Percentiles rank a stretch among this genome's conserved stretches.
Conservation (phyloP, 1,140 invertebrate species). For the Theocolax elegans region DNA sequence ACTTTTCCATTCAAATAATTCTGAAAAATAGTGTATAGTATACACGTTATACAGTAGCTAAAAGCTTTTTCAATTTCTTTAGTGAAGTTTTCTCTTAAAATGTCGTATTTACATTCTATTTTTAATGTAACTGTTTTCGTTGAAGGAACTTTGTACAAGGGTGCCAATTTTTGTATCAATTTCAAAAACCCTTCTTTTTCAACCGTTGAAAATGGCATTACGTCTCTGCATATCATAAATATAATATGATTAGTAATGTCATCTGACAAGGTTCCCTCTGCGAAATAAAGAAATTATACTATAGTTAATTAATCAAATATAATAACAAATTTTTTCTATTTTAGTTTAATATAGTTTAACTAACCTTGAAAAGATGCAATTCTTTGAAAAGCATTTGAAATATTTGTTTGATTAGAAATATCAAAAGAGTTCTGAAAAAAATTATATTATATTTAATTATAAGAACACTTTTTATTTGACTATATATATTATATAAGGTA, state of each 20-base stretch:
- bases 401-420: no score
- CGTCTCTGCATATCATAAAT: background rate
- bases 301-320: no score
- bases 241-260: background rate
- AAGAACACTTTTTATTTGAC: no score
- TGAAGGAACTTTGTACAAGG: background rate
- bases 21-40: background rate
- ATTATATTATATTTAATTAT: no score
- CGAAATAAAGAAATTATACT: no score
- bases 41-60: background rate
- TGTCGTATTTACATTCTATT: slow-evolving; percentile 7
- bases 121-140: background rate
- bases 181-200: background rate
- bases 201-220: background rate
- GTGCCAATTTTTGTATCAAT: background rate
- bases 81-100: background rate
- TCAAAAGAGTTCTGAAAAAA: no score
- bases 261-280: background rate
- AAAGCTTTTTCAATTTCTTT: background rate
- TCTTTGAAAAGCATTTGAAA: no score
- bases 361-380: no score
- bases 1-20: background rate
- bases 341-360: no score
- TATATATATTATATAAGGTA: no score
- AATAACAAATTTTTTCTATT: no score